Percentiles rank a stretch among this genome's conserved stretches.
Evolutionary conservation across 2,797 vertebrate genomes (phyloP).

Genomic region (Protonibea diacanthus): DNA sequence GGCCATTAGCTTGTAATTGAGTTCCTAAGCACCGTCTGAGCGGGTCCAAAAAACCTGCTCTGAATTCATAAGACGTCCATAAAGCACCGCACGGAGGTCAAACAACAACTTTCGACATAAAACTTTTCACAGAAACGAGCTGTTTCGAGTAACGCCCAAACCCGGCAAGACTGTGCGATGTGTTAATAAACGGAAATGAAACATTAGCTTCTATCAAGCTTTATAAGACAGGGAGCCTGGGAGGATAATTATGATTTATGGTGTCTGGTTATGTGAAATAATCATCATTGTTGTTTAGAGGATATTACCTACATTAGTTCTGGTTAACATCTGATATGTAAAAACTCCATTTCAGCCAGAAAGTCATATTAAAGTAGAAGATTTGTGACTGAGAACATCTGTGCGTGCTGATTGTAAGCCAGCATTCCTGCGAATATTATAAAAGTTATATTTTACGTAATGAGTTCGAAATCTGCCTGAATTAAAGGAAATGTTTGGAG

Average conservation of each 20-base stretch:
- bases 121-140: not conserved
- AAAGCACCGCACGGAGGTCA: conserved; percentile 8
- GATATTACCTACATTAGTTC: not conserved
- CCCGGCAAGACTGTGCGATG: not conserved
- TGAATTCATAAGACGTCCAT: conserved; percentile 30
- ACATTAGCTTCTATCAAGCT: not conserved
- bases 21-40: conserved; percentile 46
- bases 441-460: not conserved
- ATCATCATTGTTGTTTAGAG: not conserved
- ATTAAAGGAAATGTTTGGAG: not conserved
- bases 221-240: not conserved
- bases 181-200: not conserved
- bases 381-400: not conserved
- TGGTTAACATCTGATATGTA: not conserved
- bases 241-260: not conserved
- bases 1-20: conserved; percentile 57
- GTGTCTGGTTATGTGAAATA: not conserved
- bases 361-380: not conserved
- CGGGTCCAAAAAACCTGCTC: conserved; percentile 10
- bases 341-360: not conserved
- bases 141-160: not conserved
- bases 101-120: not conserved
- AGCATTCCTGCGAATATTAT: not conserved
- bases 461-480: not conserved
- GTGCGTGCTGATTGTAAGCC: not conserved